A percentile compares a stretch with the other conserved stretches of the same genome.
These are phyloP conservation scores for Drosophila helvetica DNA, from an alignment of 2,888 invertebrate genomes.

Conservation along the genomic window DNA sequence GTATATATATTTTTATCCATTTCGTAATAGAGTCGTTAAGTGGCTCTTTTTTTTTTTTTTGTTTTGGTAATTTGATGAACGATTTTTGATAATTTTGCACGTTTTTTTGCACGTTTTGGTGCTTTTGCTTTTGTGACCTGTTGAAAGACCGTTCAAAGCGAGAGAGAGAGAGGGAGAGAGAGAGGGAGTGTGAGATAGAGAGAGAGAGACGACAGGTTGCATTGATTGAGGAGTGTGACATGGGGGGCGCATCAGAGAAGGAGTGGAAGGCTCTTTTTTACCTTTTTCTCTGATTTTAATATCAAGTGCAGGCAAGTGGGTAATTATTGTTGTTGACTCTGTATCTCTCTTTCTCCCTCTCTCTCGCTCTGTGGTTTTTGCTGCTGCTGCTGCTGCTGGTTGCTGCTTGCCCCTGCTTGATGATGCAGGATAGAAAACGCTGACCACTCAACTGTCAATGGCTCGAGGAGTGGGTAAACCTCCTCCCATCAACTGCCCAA, in stretches of 20 bases:
- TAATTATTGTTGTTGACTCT: conserved; percentile 75
- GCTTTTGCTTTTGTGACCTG: conserved; percentile 47
- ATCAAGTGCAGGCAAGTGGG: conserved; percentile 79
- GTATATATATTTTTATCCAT: conserved; percentile 60
- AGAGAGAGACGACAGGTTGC: conserved; percentile 17
- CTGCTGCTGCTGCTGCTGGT: conserved; percentile 24
- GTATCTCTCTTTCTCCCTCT: conserved; percentile 5
- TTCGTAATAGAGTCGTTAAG: conserved; percentile 81
- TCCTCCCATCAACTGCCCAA: conserved; percentile 39
- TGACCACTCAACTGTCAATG: conserved; percentile 80
- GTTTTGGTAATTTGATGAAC: conserved; percentile 81
- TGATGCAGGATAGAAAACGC: conserved; percentile 71
- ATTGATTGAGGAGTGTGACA: conserved; percentile 34
- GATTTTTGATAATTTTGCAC: conserved; percentile 81
- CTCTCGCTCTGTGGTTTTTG: conserved; percentile 37
- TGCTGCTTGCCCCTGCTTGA: conserved; percentile 48
- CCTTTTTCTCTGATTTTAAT: conserved; percentile 78
- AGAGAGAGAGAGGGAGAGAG: background rate
- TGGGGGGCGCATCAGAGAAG: background rate
- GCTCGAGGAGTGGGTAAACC: conserved; percentile 60
- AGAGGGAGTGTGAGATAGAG: background rate
- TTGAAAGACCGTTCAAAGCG: conserved; percentile 27
- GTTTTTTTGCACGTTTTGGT: conserved; percentile 74
- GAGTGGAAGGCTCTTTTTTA: conserved; percentile 27
- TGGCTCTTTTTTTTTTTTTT: conserved; percentile 76